Percentiles rank a stretch among this genome's conserved stretches.
Evolutionary conservation across 2,888 invertebrate species (phyloP).

Genomic region (Epistrophe grossulariae): DNA sequence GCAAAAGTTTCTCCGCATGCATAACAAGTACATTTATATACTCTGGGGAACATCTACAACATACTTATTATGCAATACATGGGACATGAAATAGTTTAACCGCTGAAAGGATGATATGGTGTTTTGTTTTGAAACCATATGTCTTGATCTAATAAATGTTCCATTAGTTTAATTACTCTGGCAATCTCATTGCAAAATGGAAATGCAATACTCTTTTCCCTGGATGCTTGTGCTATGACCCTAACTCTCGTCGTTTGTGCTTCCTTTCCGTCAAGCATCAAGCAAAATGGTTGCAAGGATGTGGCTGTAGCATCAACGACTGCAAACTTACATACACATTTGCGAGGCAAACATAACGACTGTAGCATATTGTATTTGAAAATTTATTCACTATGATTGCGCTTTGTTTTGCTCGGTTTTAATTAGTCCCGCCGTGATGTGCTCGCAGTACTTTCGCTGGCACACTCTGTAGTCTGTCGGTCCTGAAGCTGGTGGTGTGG

Average conservation of each 20-base stretch:
- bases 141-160: conserved; percentile 62
- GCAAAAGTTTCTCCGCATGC: conserved; percentile 11
- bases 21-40: not conserved
- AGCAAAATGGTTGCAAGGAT: not conserved
- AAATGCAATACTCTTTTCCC: conserved; percentile 21
- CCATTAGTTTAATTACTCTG: conserved; percentile 67
- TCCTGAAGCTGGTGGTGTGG: not conserved
- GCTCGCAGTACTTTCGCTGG: conserved; percentile 10
- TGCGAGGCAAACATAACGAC: not conserved
- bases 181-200: conserved; percentile 52
- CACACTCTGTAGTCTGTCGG: too few relatives aligned
- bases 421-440: conserved; percentile 58
- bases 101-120: conserved; percentile 40
- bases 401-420: conserved; percentile 63
- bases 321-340: not conserved
- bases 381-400: conserved; percentile 63
- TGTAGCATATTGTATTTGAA: conserved; percentile 49
- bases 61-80: not conserved
- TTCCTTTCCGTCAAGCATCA: not conserved
- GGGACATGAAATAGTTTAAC: conserved; percentile 14
- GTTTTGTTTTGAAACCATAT: conserved; percentile 21
- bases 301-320: not conserved
- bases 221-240: not conserved
- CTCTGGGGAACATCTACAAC: not conserved
- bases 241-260: not conserved